A percentile compares a stretch with the other conserved stretches of the same genome.
phyloP scores from a whole-genome alignment of 30 jellyfish, hydroid and myxozoan species.

The Sanderia malayensis region DNA sequence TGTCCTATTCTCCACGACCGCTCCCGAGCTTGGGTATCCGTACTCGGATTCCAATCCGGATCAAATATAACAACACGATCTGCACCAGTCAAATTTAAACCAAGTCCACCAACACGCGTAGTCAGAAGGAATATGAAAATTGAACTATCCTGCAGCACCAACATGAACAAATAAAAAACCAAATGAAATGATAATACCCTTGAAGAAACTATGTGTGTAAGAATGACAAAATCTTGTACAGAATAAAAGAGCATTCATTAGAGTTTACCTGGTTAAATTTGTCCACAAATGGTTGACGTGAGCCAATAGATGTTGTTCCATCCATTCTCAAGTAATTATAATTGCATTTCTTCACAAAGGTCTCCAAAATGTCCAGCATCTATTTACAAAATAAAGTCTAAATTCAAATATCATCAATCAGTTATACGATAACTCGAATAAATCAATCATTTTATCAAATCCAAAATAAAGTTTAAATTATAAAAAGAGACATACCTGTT shows the following conservation, averaged over 20 bases:
- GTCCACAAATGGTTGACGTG: constrained; percentile 71
- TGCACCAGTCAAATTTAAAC: constrained; percentile 84
- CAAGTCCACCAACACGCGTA: constrained; percentile 94
- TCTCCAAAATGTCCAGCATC: constrained; percentile 85
- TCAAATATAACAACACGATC: constrained; percentile 80
- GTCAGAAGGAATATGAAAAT: constrained; percentile 73
- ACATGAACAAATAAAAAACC: too few species aligned
- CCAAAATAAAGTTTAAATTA: background rate
- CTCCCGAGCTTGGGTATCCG: constrained; percentile 92
- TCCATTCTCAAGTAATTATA: constrained; percentile 86
- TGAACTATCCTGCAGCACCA: constrained; percentile 46
- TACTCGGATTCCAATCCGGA: constrained; percentile 97
- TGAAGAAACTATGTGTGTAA: too few species aligned
- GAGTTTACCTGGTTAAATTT: constrained; percentile 71
- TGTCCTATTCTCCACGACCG: constrained; percentile 97
- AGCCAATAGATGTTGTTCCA: constrained; percentile 74
- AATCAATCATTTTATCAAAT: too few species aligned
- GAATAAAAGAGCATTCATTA: too few species aligned
- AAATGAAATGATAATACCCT: too few species aligned
- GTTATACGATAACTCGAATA: too few species aligned
- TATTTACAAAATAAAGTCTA: constrained; percentile 5
- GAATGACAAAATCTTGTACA: too few species aligned
- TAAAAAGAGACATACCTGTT: constrained; percentile 58
- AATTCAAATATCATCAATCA: background rate
- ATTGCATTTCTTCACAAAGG: constrained; percentile 45